Percentiles rank a stretch among this genome's conserved stretches.
phyloP scores from a whole-genome alignment of 2,888 invertebrate genomes.

The Lasioglossum villosulum region DNA sequence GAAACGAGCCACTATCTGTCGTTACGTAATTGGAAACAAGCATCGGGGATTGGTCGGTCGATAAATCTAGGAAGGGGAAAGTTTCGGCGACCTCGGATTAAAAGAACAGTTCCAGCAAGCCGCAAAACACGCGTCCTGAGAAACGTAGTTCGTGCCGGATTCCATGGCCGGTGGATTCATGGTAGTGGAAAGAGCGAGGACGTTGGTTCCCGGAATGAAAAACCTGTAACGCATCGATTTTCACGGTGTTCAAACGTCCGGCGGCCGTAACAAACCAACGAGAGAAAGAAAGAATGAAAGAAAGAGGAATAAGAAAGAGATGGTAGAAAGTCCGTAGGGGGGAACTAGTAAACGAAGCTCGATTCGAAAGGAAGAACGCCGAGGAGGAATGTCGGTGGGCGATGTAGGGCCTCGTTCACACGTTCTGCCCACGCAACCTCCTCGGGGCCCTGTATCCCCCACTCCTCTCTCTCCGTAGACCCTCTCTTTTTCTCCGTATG shows the following conservation, averaged over 20 bases:
- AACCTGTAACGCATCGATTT: slow-evolving; percentile 14
- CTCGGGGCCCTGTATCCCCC: background rate
- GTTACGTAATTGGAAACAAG: background rate
- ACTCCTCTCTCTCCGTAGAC: background rate
- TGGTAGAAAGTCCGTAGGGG: background rate
- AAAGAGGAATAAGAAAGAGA: background rate
- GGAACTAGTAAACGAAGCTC: slow-evolving; percentile 16
- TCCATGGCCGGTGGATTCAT: background rate
- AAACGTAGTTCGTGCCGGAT: background rate
- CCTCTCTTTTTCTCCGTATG: slow-evolving; percentile 21
- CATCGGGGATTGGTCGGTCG: background rate
- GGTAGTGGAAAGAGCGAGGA: background rate
- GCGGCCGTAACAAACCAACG: background rate
- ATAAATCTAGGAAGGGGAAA: slow-evolving; percentile 12
- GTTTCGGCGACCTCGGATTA: background rate
- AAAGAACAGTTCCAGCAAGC: background rate
- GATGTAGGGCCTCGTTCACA: slow-evolving; percentile 56
- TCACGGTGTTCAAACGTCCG: background rate
- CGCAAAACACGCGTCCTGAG: background rate
- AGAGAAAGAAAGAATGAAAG: background rate
- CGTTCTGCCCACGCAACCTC: slow-evolving; percentile 64
- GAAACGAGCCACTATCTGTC: background rate
- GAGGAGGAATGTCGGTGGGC: slow-evolving; percentile 12
- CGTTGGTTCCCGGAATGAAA: background rate
- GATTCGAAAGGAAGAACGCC: slow-evolving; percentile 27